Evolutionary conservation across 2,113 vertebrate genomes (phyloP), one percentile per base, ranked within the genome.

Genomic region (Peromyscus leucopus): DNA sequence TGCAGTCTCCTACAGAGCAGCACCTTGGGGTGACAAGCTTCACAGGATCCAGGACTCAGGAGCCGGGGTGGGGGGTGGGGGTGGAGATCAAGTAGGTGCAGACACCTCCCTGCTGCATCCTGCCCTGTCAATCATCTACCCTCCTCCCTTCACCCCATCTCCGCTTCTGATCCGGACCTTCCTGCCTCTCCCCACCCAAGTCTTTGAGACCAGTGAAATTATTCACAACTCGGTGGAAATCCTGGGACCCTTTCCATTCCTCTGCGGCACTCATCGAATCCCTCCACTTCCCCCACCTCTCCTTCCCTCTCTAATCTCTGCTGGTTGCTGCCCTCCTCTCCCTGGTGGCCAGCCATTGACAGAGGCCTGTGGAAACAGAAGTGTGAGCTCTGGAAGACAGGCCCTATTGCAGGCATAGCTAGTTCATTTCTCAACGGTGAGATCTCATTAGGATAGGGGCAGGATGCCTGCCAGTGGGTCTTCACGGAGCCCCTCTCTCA

Each of bases 361-460:
- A 4, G 0, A 83, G 39, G 26, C 33, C 75, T 85, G 13, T 26
- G 13, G 89, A 76, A 67, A 91, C 0, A 22, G 89, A 76, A 96
- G 61, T 55, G 1, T 3, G 3, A 36, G 67, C 48, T 86, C 84
- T 51, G 28, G 78, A n/a, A 19, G 92, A 33, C 0, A 3, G 46
- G 78, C 13, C n/a, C 1, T 24, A 0, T 76, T 93, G 95, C 93
- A 94, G 82, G 3, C 39, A 74, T 0, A 63, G 72, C 36, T 51
- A 51, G 82, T 42, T 88, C 46, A 46, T 94, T 91, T 92, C 86
- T 93, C 82, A 42, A 5, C 63, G 1, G 57, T 24, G 85, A 95
- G 96, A 95, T 95, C 72, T 90, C 61, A 79, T 84, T 51, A 69
- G 76, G 96, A 76, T 39, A 95, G 26, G 86, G 76, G 26, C 0